A percentile compares a stretch with the other conserved stretches of the same genome.
Evolutionary conservation across 2,113 vertebrate species (phyloP).

Genomic region (Gallinago jamesoni): DNA sequence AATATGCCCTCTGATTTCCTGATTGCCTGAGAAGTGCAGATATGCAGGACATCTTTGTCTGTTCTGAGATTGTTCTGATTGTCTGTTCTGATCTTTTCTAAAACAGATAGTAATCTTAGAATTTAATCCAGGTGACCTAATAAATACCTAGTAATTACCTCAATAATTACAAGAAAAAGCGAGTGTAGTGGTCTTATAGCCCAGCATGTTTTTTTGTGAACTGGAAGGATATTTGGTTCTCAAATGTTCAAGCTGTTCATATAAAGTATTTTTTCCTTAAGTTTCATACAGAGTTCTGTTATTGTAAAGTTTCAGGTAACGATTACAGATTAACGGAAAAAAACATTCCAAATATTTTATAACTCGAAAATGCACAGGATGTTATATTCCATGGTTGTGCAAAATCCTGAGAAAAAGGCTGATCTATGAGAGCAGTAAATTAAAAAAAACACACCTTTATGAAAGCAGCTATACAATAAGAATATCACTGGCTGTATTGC

Average conservation of each 20-base stretch:
- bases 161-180: not conserved
- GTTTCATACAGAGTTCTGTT: not conserved
- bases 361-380: not conserved
- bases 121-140: not conserved
- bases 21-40: not conserved
- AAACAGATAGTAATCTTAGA: not conserved
- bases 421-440: not conserved
- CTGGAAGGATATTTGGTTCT: not conserved
- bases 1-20: not conserved
- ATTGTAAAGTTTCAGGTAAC: not conserved
- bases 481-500: not conserved
- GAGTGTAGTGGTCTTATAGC: not conserved
- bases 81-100: not conserved
- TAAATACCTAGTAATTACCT: not conserved
- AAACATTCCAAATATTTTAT: not conserved
- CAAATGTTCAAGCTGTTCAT: not conserved
- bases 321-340: not conserved
- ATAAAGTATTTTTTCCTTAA: not conserved
- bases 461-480: not conserved
- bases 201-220: not conserved
- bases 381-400: not conserved
- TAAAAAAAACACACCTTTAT: not conserved
- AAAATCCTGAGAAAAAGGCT: not conserved
- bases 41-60: not conserved
- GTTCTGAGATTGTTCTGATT: not conserved